phyloP scores from a whole-genome alignment of 2,113 vertebrate species.

The Hydrochoerus hydrochaeris region DNA sequence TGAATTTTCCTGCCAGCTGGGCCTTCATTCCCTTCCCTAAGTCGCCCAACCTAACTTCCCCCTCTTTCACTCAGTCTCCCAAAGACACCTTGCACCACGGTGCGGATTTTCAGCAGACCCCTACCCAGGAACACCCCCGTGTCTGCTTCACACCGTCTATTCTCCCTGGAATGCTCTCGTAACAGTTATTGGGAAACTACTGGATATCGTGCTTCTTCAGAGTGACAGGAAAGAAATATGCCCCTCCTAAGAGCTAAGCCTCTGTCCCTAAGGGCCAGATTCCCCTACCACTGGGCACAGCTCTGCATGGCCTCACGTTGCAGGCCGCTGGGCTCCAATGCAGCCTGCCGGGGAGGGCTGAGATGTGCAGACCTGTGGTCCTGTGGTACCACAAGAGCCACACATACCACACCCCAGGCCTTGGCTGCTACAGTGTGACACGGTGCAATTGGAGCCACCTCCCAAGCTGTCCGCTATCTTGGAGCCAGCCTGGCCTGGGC shows the following conservation, averaged over 20 bases:
- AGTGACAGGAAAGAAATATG: neutral
- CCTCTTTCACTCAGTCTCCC: neutral
- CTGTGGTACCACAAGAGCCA: neutral
- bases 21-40: neutral
- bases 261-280: neutral
- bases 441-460: too few species aligned
- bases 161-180: neutral
- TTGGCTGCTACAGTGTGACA: fast-evolving
- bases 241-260: neutral
- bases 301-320: neutral
- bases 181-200: neutral
- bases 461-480: neutral
- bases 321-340: neutral
- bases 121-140: neutral
- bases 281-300: neutral
- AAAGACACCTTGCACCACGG: fast-evolving
- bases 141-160: neutral
- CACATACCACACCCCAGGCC: neutral
- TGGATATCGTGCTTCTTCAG: neutral
- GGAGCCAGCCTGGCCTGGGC: neutral
- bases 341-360: neutral
- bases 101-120: neutral
- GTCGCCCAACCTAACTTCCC: neutral
- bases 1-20: neutral
- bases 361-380: neutral